Percentiles rank a stretch among this genome's conserved stretches.
Conservation (phyloP, 2,888 invertebrate genomes). For the Metopia argyrocephala region DNA sequence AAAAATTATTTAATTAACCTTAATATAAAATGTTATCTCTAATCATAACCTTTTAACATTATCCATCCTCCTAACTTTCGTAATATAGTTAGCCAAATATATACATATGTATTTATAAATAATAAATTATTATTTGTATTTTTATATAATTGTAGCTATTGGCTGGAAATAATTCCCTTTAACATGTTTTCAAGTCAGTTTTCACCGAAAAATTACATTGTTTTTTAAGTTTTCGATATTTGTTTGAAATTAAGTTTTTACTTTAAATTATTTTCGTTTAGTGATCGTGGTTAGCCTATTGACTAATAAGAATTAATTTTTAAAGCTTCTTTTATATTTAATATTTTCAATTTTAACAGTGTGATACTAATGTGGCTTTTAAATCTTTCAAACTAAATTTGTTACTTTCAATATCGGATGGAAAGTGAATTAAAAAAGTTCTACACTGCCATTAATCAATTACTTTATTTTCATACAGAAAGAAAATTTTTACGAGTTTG, state of each 20-base stretch:
- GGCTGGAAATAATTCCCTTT: constrained; percentile 49
- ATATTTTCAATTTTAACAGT: no score
- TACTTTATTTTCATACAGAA: background rate
- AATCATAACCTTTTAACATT: constrained; percentile 8
- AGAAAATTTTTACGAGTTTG: background rate
- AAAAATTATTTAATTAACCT: constrained; percentile 12
- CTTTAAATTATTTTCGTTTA: no score
- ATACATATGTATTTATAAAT: no score
- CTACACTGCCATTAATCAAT: background rate
- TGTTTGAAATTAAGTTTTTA: no score
- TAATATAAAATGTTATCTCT: constrained; percentile 1
- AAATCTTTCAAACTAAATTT: no score
- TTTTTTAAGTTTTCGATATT: no score
- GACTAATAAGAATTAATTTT: no score
- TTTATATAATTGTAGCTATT: constrained; percentile 48
- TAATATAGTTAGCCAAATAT: background rate
- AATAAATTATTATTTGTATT: constrained; percentile 17
- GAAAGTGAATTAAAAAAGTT: background rate
- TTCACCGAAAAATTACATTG: no score
- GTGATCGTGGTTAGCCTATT: no score
- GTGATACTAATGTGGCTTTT: no score
- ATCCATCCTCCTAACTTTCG: background rate
- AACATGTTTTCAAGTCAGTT: constrained; percentile 23
- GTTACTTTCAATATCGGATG: no score
- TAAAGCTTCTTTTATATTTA: no score